Percentiles rank a stretch among this genome's conserved stretches.
Conservation (phyloP, 2,797 vertebrate species). For the Octomys mimax region DNA sequence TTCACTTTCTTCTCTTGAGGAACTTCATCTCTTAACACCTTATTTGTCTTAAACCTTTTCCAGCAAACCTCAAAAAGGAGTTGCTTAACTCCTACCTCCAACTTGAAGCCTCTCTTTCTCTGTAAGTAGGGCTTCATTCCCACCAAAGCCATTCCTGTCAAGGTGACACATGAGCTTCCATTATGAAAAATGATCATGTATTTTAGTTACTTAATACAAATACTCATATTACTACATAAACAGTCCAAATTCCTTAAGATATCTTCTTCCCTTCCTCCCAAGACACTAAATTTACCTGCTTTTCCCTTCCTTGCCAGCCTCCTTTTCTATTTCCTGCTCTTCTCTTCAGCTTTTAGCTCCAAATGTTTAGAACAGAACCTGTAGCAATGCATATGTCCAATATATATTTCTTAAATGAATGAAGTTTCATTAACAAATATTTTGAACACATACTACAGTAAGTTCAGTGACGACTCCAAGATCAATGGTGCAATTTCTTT, state of each 20-base stretch:
- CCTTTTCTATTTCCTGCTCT: neutral
- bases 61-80: neutral
- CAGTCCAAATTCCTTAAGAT: neutral
- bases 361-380: neutral
- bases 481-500: neutral
- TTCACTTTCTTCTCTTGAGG: neutral
- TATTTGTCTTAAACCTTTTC: neutral
- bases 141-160: neutral
- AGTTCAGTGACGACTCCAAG: neutral
- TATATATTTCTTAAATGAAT: neutral
- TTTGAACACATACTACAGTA: neutral
- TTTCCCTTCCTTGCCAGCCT: neutral
- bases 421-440: constrained; percentile 31
- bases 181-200: neutral
- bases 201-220: neutral
- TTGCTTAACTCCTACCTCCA: neutral
- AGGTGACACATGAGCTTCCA: neutral
- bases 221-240: neutral
- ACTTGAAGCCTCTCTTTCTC: neutral
- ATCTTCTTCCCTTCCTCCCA: neutral
- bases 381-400: neutral
- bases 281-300: neutral
- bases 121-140: neutral
- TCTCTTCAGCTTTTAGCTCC: neutral
- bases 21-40: neutral